Conservation (phyloP, 2,113 vertebrate species). For the Ibidorhyncha struthersii region DNA sequence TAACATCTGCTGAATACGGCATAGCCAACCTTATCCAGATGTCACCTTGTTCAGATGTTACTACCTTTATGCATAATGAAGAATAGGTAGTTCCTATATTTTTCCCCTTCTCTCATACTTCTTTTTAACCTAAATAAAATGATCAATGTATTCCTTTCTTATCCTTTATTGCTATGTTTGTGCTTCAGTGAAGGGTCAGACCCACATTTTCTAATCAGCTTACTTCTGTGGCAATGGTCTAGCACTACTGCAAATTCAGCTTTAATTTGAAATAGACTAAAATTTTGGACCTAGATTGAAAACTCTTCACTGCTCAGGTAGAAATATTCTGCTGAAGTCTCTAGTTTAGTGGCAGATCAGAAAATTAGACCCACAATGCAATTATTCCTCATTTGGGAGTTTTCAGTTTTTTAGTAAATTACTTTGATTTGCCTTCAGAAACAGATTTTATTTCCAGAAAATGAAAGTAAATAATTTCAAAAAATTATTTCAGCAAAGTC, state of each 20-base stretch:
- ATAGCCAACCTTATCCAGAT: neutral
- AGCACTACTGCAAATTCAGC: neutral
- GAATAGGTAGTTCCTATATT: neutral
- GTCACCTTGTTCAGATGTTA: neutral
- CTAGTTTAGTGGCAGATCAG: neutral
- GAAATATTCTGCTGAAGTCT: neutral
- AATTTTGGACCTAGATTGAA: neutral
- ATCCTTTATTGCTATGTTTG: neutral
- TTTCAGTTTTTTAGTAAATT: neutral
- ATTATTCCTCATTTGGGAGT: neutral
- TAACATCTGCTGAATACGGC: neutral
- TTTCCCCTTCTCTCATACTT: neutral
- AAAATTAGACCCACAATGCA: neutral
- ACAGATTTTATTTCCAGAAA: neutral
- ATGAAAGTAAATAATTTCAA: rapidly evolving
- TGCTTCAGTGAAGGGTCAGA: neutral
- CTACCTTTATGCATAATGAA: neutral
- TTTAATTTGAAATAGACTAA: neutral
- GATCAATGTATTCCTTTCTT: neutral
- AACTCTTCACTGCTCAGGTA: neutral
- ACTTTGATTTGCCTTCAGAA: neutral
- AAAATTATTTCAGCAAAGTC: neutral
- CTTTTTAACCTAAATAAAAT: neutral
- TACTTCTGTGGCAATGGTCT: neutral
- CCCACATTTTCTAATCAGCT: neutral